Conservation (phyloP, 2,797 vertebrate species). For the Tokudaia tokunoshimensis region DNA sequence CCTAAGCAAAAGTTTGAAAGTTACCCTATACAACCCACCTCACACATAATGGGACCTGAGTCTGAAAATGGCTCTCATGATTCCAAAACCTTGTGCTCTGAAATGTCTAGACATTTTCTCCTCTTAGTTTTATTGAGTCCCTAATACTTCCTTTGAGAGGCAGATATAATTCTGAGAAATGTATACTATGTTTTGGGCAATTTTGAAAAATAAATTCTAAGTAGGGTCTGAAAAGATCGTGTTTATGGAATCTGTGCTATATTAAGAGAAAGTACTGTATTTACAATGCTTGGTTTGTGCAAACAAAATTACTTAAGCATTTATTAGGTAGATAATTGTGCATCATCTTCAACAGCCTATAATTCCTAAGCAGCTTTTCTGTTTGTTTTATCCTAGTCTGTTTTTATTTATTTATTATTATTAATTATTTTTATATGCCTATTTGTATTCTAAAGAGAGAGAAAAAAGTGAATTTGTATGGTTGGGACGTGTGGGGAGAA, state of each 20-base stretch:
- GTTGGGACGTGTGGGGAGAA: not conserved
- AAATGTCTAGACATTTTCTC: not conserved
- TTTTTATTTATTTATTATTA: not conserved
- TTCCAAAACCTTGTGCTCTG: not conserved
- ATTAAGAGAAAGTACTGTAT: not conserved
- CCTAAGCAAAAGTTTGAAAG: not conserved
- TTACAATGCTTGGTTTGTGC: not conserved
- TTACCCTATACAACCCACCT: not conserved
- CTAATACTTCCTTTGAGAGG: not conserved
- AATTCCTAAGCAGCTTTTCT: not conserved
- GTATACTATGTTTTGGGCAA: not conserved
- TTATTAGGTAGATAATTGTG: not conserved
- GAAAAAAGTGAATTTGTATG: too few species aligned
- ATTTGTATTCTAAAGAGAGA: not conserved
- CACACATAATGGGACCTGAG: not conserved
- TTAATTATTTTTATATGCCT: not conserved
- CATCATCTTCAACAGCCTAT: not conserved
- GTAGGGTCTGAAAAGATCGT: not conserved
- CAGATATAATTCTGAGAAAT: slow-evolving; percentile 18
- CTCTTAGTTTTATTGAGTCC: not conserved
- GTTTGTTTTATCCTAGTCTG: not conserved
- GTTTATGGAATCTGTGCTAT: not conserved
- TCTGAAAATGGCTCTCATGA: not conserved
- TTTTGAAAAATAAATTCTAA: slow-evolving; percentile 44
- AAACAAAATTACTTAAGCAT: slow-evolving; percentile 15